These are phyloP conservation scores for Argyresthia albistria DNA, from an alignment of 2,888 invertebrate genomes.

Conservation along the genomic window DNA sequence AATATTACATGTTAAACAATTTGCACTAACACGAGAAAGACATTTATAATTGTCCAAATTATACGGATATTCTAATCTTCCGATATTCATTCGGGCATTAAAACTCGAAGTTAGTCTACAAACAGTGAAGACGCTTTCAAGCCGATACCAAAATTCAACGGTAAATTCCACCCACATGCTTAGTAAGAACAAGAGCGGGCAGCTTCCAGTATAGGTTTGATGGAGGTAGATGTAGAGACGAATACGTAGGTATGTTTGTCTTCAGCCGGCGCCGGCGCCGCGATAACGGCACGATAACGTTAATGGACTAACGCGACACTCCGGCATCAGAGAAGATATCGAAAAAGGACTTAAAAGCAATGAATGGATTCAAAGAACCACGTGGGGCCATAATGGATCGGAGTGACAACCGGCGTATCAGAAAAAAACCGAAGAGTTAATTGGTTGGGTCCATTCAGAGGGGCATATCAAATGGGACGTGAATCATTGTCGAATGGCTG, in stretches of 20 bases:
- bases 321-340: not conserved
- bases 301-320: slow-evolving; percentile 39
- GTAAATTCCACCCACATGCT: not conserved
- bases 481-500: slow-evolving; percentile 2
- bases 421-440: slow-evolving; percentile 31
- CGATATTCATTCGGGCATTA: not conserved
- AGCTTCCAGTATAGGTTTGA: not conserved
- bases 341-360: slow-evolving; percentile 25
- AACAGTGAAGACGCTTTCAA: not conserved
- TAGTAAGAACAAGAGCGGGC: not conserved
- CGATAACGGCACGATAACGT: slow-evolving; percentile 59
- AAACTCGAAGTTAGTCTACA: not conserved
- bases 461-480: not conserved
- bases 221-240: not conserved
- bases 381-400: slow-evolving; percentile 53
- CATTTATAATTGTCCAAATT: too few species aligned
- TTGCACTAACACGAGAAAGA: too few species aligned
- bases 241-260: not conserved
- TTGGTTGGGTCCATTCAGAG: slow-evolving; percentile 1
- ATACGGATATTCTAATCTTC: not conserved
- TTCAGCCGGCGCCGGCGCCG: slow-evolving; percentile 45
- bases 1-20: too few species aligned
- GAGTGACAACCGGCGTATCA: slow-evolving; percentile 34
- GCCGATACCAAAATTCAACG: not conserved
- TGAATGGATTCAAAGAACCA: slow-evolving; percentile 63